Evolutionary conservation across 2,797 vertebrate genomes (phyloP), one percentile per base, ranked within the genome.

Genomic region (Squalus acanthias): DNA sequence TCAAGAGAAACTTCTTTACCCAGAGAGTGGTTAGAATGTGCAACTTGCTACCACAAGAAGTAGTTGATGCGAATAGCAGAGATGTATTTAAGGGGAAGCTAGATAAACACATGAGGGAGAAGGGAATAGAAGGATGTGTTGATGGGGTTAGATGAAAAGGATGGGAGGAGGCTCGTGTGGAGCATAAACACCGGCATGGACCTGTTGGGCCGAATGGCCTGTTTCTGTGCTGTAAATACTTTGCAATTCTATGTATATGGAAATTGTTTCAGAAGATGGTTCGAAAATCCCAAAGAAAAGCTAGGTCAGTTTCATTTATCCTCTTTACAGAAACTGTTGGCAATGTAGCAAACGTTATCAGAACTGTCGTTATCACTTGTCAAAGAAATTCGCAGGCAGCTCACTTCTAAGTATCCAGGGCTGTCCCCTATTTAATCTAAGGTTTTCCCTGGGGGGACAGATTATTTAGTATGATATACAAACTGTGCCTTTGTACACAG

Each of bases 401-500:
- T 93, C 63, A 69, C 65, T 93, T 91, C 29, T 20, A 26, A 91
- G 63, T 63, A 91, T 91, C 8, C 20, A 93, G 91, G 91, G 63
- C 63, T 39, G 17, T 39, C 65, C 65, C 65, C 17, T 69, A 69
- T 67, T 93, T 93, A 24, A 93, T 93, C 89, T 65, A 20, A n/a
- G 33, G 29, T 20, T 67, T 67, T 69, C 65, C 91, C 65, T n/a
- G 39, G 65, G 91, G 88, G 91, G 63, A 20, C 65, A 69, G n/a
- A 92, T 93, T 67, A 93, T 69, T 93, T 46, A 93, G n/a, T 5
- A 9, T 46, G 63, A 93, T 39, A 39, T 46, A 69, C 63, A 93
- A 93, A 46, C 91, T 93, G 63, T 69, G 91, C 63, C n/a, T 93
- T 93, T 69, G n/a, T 93, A 24, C n/a, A 7, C 63, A 93, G 65